Percentiles rank a stretch among this genome's conserved stretches.
These are phyloP conservation scores for Nowickia ferox DNA, from an alignment of 2,888 invertebrate genomes.

Conservation along the genomic window DNA sequence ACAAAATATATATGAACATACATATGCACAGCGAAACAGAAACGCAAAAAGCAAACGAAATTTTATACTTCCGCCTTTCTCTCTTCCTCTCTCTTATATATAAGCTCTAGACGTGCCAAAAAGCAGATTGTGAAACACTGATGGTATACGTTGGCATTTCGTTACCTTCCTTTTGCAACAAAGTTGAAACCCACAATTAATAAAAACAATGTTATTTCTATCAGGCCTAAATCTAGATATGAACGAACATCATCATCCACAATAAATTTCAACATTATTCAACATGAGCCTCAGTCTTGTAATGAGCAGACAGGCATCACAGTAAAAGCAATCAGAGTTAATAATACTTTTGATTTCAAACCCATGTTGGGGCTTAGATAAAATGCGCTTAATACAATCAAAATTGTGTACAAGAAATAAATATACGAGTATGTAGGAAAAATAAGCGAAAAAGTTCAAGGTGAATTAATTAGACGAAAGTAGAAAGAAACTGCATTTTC, in stretches of 20 bases:
- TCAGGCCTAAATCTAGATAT: conserved; percentile 38
- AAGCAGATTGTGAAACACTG: conserved; percentile 28
- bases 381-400: conserved; percentile 17
- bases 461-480: conserved; percentile 73
- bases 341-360: conserved; percentile 70
- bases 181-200: conserved; percentile 26
- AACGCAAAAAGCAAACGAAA: no score
- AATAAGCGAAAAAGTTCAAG: conserved; percentile 77
- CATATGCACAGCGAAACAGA: no score
- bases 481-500: conserved; percentile 75
- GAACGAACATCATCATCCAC: conserved; percentile 6
- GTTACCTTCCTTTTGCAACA: conserved; percentile 24
- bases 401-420: conserved; percentile 13
- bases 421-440: not conserved
- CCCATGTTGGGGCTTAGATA: conserved; percentile 65
- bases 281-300: conserved; percentile 16
- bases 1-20: no score
- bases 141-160: conserved; percentile 1
- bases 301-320: conserved; percentile 14
- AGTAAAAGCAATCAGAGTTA: conserved; percentile 44
- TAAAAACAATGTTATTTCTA: conserved; percentile 9
- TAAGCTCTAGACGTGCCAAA: no score
- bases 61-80: no score
- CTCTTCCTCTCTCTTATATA: no score
- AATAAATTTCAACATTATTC: not conserved